These are phyloP conservation scores for Drosophila subquinaria DNA, from an alignment of 2,888 invertebrate genomes.

Conservation along the genomic window DNA sequence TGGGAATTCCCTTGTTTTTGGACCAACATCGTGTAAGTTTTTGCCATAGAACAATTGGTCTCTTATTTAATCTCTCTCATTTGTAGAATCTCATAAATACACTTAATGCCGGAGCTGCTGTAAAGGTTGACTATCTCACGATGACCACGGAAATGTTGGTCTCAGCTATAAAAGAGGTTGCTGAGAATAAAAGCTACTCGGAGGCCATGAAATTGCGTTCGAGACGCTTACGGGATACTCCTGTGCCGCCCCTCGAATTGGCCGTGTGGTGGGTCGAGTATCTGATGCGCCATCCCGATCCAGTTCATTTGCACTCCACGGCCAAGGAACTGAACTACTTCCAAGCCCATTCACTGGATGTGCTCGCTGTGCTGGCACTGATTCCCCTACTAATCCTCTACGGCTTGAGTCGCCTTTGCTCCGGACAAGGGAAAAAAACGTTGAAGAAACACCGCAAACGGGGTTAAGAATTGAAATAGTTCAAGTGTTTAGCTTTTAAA, in stretches of 20 bases:
- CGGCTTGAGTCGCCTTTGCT: neutral
- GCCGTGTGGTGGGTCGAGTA: constrained; percentile 58
- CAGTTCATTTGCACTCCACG: constrained; percentile 38
- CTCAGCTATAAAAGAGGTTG: too few species aligned
- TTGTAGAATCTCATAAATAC: constrained; percentile 44
- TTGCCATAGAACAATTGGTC: too few species aligned
- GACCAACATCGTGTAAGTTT: constrained; percentile 68
- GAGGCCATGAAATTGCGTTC: constrained; percentile 34
- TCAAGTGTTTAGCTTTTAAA: constrained; percentile 23
- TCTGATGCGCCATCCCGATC: constrained; percentile 35
- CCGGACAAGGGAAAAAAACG: neutral
- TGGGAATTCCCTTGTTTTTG: constrained; percentile 74
- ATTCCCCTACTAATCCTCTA: constrained; percentile 6
- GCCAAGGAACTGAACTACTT: constrained; percentile 44
- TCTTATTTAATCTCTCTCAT: neutral
- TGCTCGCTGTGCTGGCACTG: constrained; percentile 27
- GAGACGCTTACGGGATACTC: constrained; percentile 32
- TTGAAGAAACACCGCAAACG: neutral
- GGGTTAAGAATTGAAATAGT: constrained; percentile 4
- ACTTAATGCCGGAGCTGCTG: constrained; percentile 27
- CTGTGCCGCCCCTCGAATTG: constrained; percentile 37
- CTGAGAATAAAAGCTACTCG: constrained; percentile 26
- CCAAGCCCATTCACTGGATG: constrained; percentile 50
- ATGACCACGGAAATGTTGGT: constrained; percentile 29
- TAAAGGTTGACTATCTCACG: constrained; percentile 25